A percentile compares a stretch with the other conserved stretches of the same genome.
Evolutionary conservation across 2,888 invertebrate species (phyloP).

Genomic region (Clepsis dumicolana): DNA sequence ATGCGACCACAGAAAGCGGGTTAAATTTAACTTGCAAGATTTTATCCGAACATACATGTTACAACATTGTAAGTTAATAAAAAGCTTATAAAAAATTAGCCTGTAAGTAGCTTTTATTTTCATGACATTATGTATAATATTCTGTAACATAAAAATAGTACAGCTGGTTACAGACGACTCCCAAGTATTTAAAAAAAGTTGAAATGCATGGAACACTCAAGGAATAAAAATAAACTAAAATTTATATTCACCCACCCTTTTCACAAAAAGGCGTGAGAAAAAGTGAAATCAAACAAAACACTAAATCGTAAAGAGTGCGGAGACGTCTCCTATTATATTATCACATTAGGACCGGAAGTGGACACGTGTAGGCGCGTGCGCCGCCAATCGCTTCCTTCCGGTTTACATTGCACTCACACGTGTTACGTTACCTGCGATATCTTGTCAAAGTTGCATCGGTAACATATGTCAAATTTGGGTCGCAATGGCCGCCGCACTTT

Average conservation of each 20-base stretch:
- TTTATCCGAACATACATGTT: too few species aligned
- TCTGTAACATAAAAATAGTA: too few species aligned
- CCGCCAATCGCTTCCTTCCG: slow-evolving; percentile 80
- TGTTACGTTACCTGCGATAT: slow-evolving; percentile 30
- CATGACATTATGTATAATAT: too few species aligned
- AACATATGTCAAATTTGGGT: slow-evolving; percentile 10
- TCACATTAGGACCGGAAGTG: slow-evolving; percentile 79
- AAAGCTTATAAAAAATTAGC: too few species aligned
- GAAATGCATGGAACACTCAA: not conserved
- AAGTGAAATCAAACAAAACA: slow-evolving; percentile 56
- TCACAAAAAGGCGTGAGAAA: slow-evolving; percentile 62
- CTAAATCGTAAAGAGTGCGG: slow-evolving; percentile 69
- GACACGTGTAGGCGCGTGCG: slow-evolving; percentile 79
- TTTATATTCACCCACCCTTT: slow-evolving; percentile 21
- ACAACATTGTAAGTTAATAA: too few species aligned
- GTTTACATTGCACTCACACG: slow-evolving; percentile 54
- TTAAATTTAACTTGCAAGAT: too few species aligned
- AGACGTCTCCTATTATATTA: slow-evolving; percentile 85
- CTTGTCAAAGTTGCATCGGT: not conserved
- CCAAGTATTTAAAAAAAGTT: too few species aligned
- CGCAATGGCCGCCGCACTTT: not conserved
- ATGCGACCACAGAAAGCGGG: too few species aligned
- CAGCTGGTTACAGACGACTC: too few species aligned
- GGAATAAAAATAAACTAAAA: not conserved
- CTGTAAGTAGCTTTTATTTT: too few species aligned